Evolutionary conservation across 2,113 vertebrate genomes (phyloP), one percentile per base, ranked within the genome.

Genomic region (Acinonyx jubatus): DNA sequence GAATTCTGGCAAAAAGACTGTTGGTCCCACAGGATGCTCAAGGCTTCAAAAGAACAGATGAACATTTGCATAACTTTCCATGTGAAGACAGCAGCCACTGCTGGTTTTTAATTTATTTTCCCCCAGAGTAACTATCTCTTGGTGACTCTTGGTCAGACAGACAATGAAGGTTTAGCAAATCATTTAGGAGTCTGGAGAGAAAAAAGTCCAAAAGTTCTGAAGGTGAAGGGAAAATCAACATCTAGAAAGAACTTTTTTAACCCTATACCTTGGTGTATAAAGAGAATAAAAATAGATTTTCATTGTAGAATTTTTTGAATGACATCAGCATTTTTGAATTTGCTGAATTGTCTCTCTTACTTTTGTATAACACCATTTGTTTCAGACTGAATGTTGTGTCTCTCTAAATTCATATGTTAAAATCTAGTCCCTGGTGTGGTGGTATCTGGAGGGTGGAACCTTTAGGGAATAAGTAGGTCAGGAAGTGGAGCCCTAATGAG

Each of bases 11-110:
- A 76, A 80, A 66, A 25, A 87, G 48, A 2, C 21, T 48, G 3
- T 52, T 90, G 38, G 27, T 97, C n/a, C 84, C 87, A 85, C 2
- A 68, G 86, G 84, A 73, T 50, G 45, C 78, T 81, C 45, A 66
- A 71, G 27, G n/a, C 41, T 97, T 97, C 83, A 95, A 38, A 94
- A 79, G 36, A 96, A 96, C 91, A 95, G 96, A 95, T 95, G 96
- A 96, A 52, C 55, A 97, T 97, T 92, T 97, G 81, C 66, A 96
- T 96, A 94, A 93, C 84, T 63, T 93, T 95, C 88, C 38, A 69
- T 5, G 12, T 55, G 63, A 97, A 97, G 96, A 96, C 10, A 80
- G 88, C 74, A 97, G 57, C 31, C 52, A 89, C 27, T 1, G 21
- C 50, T 91, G 66, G 96, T 96, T 92, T 97, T 89, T 97, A 96